Evolutionary conservation across 2,113 vertebrate genomes (phyloP).

Genomic region (Seriola dumerili): DNA sequence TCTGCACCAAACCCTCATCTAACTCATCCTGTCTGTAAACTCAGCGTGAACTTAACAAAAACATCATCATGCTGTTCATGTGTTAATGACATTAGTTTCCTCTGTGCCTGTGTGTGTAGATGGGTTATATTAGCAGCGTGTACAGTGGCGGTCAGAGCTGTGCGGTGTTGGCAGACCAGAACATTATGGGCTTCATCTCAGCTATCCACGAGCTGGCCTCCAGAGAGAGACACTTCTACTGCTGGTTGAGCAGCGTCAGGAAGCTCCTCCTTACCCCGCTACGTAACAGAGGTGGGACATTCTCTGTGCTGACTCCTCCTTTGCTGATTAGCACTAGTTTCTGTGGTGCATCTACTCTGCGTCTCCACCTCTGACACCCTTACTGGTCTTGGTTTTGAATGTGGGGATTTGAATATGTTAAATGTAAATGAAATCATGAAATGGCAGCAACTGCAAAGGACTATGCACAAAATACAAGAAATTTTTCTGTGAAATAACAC

Average conservation of each 20-base stretch:
- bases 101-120: constrained; percentile 76
- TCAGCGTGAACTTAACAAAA: not conserved
- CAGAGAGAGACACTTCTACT: constrained; percentile 91
- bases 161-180: constrained; percentile 89
- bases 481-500: not conserved
- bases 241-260: constrained; percentile 87
- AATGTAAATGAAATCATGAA: not conserved
- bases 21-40: not conserved
- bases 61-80: not conserved
- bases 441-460: not conserved
- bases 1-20: not conserved
- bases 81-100: not conserved
- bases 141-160: constrained; percentile 89
- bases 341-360: not conserved
- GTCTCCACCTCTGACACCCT: not conserved
- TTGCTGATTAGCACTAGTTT: not conserved
- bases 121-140: constrained; percentile 92
- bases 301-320: not conserved
- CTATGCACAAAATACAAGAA: not conserved
- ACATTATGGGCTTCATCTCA: constrained; percentile 93
- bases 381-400: not conserved
- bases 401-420: not conserved
- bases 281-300: constrained; percentile 87
- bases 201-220: constrained; percentile 93
- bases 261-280: constrained; percentile 91